These are phyloP conservation scores for Alsophila aescularia DNA, from an alignment of 2,888 invertebrate genomes.

Conservation along the genomic window DNA sequence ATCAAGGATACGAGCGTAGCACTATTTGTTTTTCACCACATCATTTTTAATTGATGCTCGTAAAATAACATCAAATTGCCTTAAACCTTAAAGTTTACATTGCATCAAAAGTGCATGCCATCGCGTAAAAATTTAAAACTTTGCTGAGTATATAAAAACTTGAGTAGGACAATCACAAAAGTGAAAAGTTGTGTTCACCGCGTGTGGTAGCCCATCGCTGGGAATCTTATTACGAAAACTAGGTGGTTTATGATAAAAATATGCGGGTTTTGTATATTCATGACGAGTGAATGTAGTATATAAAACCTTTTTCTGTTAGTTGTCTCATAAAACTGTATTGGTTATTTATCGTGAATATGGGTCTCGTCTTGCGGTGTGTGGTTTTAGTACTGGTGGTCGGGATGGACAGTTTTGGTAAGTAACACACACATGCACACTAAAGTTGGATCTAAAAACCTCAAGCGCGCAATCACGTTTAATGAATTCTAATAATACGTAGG, in stretches of 20 bases:
- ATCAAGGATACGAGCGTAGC: not conserved
- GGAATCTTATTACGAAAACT: constrained; percentile 5
- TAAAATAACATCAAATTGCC: too few relatives aligned
- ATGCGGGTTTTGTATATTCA: constrained; percentile 26
- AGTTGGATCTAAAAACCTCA: too few relatives aligned
- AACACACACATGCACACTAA: too few relatives aligned
- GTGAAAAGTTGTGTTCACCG: constrained; percentile 1
- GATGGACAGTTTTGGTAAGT: constrained; percentile 14
- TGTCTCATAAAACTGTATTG: constrained; percentile 1
- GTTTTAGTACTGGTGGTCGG: constrained; percentile 4
- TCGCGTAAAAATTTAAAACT: too few relatives aligned
- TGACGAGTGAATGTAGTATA: constrained; percentile 17
- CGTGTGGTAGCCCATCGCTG: not conserved
- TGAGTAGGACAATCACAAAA: not conserved
- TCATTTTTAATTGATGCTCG: too few relatives aligned
- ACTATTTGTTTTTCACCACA: too few relatives aligned
- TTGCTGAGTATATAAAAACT: too few relatives aligned
- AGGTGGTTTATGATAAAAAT: constrained; percentile 11
- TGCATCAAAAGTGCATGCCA: too few relatives aligned
- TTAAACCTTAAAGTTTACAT: too few relatives aligned
- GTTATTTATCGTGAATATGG: constrained; percentile 14
- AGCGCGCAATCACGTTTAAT: too few relatives aligned
- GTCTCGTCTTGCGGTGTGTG: not conserved
- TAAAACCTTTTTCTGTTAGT: constrained; percentile 7
- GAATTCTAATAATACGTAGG: too few relatives aligned